A percentile compares a stretch with the other conserved stretches of the same genome.
Evolutionary conservation across 2,113 vertebrate genomes (phyloP).

Genomic region (Numenius arquata): DNA sequence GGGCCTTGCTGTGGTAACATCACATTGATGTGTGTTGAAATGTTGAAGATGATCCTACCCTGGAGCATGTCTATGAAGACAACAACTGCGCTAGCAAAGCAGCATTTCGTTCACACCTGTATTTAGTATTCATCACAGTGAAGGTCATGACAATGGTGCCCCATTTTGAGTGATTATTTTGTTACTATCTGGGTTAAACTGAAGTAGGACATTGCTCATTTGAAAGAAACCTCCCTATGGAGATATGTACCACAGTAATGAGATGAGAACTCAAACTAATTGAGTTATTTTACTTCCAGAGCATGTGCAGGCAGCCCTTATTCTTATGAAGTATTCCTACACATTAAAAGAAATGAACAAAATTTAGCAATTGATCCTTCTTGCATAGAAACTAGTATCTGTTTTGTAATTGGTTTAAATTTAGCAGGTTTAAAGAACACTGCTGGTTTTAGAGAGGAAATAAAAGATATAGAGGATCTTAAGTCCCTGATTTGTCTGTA

Average conservation of each 20-base stretch:
- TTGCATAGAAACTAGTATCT: background rate
- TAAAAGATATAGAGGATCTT: background rate
- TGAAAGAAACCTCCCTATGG: background rate
- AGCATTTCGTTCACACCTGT: background rate
- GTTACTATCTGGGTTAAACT: slow-evolving; percentile 29
- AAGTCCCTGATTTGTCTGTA: background rate
- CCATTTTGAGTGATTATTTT: slow-evolving; percentile 34
- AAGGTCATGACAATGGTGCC: background rate
- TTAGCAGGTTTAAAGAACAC: background rate
- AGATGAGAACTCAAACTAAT: slow-evolving; percentile 2
- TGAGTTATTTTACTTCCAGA: slow-evolving; percentile 14
- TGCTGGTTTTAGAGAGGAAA: background rate
- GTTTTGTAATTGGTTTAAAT: background rate
- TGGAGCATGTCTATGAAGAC: background rate
- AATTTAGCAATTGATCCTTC: background rate
- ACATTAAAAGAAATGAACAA: background rate
- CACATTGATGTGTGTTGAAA: background rate
- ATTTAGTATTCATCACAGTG: background rate
- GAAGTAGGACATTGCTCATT: background rate
- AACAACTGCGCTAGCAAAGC: background rate
- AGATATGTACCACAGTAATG: background rate
- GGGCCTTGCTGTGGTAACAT: background rate
- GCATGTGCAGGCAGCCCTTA: background rate
- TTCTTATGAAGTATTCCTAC: background rate
- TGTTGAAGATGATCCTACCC: background rate